These are phyloP conservation scores for western clawed frog (Xenopus tropicalis) DNA, from an alignment of 2,113 vertebrate genomes.

Conservation along the genomic window UCB_Xtro_10.0 CM004443.2:89711001-89711500, in stretches of 20 bases:
- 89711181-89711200: background rate
- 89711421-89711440: background rate
- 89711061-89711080: no score
- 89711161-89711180: background rate
- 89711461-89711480: no score
- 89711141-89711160: background rate
- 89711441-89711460: background rate
- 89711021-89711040: no score
- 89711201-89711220: background rate
- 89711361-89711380: background rate
- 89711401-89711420: background rate
- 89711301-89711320: background rate
- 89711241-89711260: background rate
- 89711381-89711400: background rate
- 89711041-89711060: no score
- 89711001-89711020: no score
- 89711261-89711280: background rate
- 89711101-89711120: background rate
- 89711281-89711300: background rate
- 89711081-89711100: background rate
- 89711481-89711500: no score
- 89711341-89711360: background rate
- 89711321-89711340: background rate
- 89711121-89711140: background rate
- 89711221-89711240: background rate